A percentile compares a stretch with the other conserved stretches of the same genome.
Conservation (phyloP, 2,113 vertebrate genomes). For the Nipponia nippon region DNA sequence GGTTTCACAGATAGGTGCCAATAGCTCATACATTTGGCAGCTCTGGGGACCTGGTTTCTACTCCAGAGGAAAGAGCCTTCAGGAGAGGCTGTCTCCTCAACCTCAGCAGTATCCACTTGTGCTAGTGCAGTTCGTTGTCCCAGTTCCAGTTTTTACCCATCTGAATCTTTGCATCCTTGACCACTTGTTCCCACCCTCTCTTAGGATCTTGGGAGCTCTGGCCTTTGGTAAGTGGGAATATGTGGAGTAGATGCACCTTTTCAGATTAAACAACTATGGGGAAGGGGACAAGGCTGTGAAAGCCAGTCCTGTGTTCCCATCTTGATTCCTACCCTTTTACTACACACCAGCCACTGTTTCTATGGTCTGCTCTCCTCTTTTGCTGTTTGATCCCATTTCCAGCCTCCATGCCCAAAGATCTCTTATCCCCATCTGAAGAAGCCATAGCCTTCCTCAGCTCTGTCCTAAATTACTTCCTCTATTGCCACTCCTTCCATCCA, state of each 20-base stretch:
- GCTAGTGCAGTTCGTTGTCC: not conserved
- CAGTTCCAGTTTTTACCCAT: not conserved
- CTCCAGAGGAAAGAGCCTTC: not conserved
- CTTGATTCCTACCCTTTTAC: not conserved
- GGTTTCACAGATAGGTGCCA: not conserved
- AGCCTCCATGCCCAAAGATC: not conserved
- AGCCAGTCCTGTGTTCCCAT: not conserved
- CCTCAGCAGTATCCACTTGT: not conserved
- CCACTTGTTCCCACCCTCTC: not conserved
- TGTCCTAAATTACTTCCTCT: not conserved
- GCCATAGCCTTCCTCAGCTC: not conserved
- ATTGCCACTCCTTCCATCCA: not conserved
- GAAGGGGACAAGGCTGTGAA: not conserved
- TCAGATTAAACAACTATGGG: not conserved
- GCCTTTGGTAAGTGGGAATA: not conserved
- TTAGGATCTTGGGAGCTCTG: not conserved
- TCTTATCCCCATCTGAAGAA: not conserved
- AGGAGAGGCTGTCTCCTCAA: not conserved
- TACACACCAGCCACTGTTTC: not conserved
- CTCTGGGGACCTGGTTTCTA: not conserved
- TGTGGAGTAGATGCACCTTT: not conserved
- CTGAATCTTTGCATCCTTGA: not conserved
- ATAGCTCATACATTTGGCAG: not conserved
- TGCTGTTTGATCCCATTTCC: not conserved
- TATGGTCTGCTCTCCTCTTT: not conserved